Evolutionary conservation across 2,888 invertebrate genomes (phyloP), one percentile per base, ranked within the genome.

Genomic region (Macaria notata): DNA sequence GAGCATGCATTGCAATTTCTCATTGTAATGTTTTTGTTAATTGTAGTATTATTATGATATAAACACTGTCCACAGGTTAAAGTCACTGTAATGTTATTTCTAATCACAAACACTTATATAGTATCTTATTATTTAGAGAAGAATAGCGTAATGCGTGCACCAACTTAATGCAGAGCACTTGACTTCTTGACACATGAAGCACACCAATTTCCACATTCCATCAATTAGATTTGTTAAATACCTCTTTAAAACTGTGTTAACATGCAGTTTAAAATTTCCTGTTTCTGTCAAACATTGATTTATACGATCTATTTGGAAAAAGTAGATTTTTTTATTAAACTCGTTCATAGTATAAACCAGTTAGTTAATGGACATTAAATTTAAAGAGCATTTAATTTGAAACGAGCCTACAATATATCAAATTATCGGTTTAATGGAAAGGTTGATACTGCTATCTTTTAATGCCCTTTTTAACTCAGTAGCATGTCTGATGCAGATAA

Each of bases 321-420:
- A 57, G 63, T 60, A 54, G 59, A 59, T 61, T 58, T 62, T 56
- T 50, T 56, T 42, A 46, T 33, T 41, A 41, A 8, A 59, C 52
- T 48, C 56, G 49, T 49, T 44, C 43, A 1, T 36, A 36, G 9
- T 4, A 41, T 9, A 63, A 66, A 68, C 66, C 64, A 56, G 70
- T 66, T 68, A 62, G 64, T 63, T 63, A 57, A 58, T 55, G 60
- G 31, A 55, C 59, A 63, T 71, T 60, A 68, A 70, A 64, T 58
- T 51, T 61, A 68, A 70, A 64, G 66, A 66, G 65, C 69, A 66
- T 68, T 69, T 67, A 70, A 70, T 72, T 68, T 60, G 51, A 64
- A 61, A 55, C 56, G 62, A 63, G 59, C 56, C 61, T 54, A 63
- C 59, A 46, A 69, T 67, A 65, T 64, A 70, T 68, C 69, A 65